These are phyloP conservation scores for Drosophila mimica DNA, from an alignment of 2,888 invertebrate species.

Conservation along the genomic window DNA sequence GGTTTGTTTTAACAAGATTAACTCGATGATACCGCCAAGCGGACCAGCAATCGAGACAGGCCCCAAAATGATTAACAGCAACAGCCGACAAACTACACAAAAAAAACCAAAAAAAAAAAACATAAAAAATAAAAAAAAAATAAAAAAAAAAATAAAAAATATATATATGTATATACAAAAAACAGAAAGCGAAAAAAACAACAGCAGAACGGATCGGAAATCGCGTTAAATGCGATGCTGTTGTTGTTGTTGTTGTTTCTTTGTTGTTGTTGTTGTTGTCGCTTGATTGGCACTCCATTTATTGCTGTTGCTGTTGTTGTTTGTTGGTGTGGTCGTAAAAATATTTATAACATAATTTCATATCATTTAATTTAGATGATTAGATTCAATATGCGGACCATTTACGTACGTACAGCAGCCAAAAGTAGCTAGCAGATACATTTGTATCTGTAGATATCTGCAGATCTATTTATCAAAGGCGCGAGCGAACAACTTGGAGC, in stretches of 20 bases:
- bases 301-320: constrained; percentile 28
- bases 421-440: constrained; percentile 58
- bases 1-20: constrained; percentile 80
- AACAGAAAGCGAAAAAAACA: constrained; percentile 9
- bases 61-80: constrained; percentile 78
- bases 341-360: constrained; percentile 76
- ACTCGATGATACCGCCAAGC: constrained; percentile 69
- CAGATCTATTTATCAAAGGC: constrained; percentile 51
- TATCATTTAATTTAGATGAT: constrained; percentile 77
- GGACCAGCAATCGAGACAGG: constrained; percentile 44
- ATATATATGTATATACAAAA: not conserved
- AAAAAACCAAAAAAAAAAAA: not conserved
- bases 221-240: constrained; percentile 61
- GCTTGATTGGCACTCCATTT: constrained; percentile 48
- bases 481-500: constrained; percentile 25
- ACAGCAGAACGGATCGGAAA: constrained; percentile 44
- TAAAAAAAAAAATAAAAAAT: constrained; percentile 1
- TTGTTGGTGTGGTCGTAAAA: constrained; percentile 51
- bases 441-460: constrained; percentile 60
- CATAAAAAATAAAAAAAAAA: constrained; percentile 1
- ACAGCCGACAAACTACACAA: constrained; percentile 51
- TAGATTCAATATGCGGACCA: constrained; percentile 69
- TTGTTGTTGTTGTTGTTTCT: constrained; percentile 25
- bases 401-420: constrained; percentile 53
- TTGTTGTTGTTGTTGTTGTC: constrained; percentile 29